These are phyloP conservation scores for Pelochelys cantorii DNA, from an alignment of 2,797 vertebrate species.

Conservation along the genomic window DNA sequence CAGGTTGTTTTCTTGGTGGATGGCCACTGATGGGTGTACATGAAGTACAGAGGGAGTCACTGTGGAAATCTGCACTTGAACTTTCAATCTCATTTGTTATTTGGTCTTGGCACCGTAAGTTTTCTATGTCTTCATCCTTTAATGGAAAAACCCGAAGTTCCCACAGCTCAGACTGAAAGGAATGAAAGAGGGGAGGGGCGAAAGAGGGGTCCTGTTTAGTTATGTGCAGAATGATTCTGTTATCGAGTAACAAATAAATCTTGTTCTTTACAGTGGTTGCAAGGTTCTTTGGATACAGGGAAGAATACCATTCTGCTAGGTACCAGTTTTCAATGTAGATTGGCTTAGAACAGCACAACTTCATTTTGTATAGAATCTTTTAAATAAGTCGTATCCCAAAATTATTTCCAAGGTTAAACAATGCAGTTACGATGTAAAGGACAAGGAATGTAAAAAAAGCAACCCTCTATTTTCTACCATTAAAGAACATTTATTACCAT, in stretches of 20 bases:
- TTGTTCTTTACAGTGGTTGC: slow-evolving; percentile 17
- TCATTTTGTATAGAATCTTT: background rate
- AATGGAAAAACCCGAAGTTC: slow-evolving; percentile 84
- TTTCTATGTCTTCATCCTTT: slow-evolving; percentile 77
- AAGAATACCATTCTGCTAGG: background rate
- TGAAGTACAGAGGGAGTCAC: slow-evolving; percentile 53
- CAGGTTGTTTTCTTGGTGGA: slow-evolving; percentile 60
- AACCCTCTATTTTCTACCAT: background rate
- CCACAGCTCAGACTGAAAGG: slow-evolving; percentile 82
- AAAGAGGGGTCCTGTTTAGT: slow-evolving; percentile 49
- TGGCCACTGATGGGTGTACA: slow-evolving; percentile 24
- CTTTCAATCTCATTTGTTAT: slow-evolving; percentile 56
- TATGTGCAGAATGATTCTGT: slow-evolving; percentile 14
- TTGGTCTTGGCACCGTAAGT: slow-evolving; percentile 76
- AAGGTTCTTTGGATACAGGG: slow-evolving; percentile 31
- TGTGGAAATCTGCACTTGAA: slow-evolving; percentile 56
- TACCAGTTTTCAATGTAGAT: slow-evolving; percentile 14
- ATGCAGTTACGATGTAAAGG: background rate
- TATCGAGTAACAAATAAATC: slow-evolving; percentile 10
- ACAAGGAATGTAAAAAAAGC: background rate
- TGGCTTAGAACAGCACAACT: background rate
- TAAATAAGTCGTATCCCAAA: background rate
- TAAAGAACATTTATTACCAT: background rate
- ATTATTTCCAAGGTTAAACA: background rate
- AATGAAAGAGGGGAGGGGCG: slow-evolving; percentile 2